phyloP scores from a whole-genome alignment of 2,797 vertebrate genomes.

The Crocidura indochinensis region DNA sequence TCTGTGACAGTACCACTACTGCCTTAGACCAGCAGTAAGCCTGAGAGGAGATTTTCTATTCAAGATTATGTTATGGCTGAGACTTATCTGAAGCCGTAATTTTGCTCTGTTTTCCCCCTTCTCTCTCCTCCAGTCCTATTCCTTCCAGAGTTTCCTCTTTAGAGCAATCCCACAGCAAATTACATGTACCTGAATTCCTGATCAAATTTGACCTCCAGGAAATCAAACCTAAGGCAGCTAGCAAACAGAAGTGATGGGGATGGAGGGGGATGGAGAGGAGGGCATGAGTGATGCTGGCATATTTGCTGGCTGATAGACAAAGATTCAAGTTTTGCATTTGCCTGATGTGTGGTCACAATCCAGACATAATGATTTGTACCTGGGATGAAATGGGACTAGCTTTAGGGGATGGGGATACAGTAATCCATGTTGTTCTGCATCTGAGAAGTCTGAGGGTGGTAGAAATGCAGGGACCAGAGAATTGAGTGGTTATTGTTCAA shows the following conservation, averaged over 20 bases:
- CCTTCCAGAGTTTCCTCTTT: background rate
- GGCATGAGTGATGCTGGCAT: background rate
- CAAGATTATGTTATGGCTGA: background rate
- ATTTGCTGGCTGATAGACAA: background rate
- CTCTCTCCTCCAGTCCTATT: background rate
- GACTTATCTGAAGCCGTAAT: background rate
- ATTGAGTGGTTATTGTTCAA: background rate
- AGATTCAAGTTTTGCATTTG: background rate
- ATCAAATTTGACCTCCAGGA: background rate
- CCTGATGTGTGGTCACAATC: background rate
- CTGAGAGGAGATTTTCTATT: background rate
- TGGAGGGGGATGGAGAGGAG: too few relatives aligned
- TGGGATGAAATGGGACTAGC: background rate
- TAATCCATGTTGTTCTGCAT: too few relatives aligned
- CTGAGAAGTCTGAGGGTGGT: background rate
- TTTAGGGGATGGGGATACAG: background rate
- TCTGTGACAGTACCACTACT: background rate
- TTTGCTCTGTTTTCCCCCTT: background rate
- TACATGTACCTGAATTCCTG: background rate
- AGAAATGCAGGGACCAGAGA: background rate
- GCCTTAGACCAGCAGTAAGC: background rate
- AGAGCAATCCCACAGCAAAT: constrained; percentile 1
- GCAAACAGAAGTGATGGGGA: background rate
- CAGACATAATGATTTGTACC: background rate
- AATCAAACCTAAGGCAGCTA: background rate